Evolutionary conservation across 2,113 vertebrate species (phyloP).

Genomic region (Mormyrus iriodes): DNA sequence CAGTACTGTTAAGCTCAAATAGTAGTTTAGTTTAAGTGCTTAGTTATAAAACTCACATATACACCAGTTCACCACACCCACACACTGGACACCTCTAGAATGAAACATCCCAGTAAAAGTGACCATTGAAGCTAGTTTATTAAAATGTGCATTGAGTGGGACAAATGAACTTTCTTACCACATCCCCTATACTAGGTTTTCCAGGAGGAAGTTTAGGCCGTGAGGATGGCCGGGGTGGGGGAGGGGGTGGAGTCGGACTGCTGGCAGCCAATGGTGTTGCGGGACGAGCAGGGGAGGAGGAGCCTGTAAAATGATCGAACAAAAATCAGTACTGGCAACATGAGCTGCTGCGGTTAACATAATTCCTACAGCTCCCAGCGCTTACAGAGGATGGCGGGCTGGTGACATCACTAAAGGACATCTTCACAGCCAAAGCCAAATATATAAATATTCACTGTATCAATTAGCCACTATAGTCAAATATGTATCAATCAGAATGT

Average conservation of each 20-base stretch:
- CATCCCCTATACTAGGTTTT: constrained; percentile 74
- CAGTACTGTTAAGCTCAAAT: neutral
- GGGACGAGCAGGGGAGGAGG: constrained; percentile 83
- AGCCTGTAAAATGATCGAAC: constrained; percentile 58
- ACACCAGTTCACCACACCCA: neutral
- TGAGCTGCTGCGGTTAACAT: neutral
- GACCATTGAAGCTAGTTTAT: neutral
- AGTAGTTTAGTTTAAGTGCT: neutral
- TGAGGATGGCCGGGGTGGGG: constrained; percentile 80
- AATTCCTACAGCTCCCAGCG: neutral
- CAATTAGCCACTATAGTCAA: neutral
- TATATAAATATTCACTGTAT: neutral
- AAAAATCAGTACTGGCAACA: neutral
- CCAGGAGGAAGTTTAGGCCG: constrained; percentile 86
- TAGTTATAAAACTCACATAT: neutral
- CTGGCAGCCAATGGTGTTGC: constrained; percentile 74
- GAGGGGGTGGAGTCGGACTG: constrained; percentile 74
- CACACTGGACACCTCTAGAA: neutral
- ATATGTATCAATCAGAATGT: neutral
- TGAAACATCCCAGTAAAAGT: neutral
- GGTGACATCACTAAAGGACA: neutral
- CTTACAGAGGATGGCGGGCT: neutral
- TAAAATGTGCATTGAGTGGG: neutral
- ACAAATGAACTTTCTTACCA: constrained; percentile 68
- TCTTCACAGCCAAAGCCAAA: neutral